Evolutionary conservation across 2,113 vertebrate species (phyloP).

Genomic region (Machaerirhynchus nigripectus): DNA sequence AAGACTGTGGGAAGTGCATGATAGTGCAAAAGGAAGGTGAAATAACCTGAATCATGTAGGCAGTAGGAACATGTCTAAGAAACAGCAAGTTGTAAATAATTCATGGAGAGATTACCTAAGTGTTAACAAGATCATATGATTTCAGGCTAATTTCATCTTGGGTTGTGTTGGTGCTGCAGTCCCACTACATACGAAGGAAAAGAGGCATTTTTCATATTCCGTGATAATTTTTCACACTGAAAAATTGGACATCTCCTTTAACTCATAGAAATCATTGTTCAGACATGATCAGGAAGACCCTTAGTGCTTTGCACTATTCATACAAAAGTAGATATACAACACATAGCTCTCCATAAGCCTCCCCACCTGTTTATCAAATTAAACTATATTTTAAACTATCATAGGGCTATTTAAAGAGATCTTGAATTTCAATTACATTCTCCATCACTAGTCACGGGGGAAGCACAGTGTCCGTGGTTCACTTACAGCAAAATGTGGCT

Average conservation of each 20-base stretch:
- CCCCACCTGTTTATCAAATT: neutral
- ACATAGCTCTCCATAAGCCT: neutral
- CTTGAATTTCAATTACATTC: neutral
- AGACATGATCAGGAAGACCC: neutral
- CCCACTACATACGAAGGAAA: neutral
- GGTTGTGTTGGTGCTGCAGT: neutral
- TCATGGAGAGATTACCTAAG: neutral
- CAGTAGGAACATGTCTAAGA: neutral
- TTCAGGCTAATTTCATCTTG: neutral
- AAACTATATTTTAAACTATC: neutral
- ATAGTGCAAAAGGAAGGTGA: neutral
- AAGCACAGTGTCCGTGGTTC: neutral
- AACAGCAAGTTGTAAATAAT: conserved; percentile 26
- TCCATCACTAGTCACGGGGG: neutral
- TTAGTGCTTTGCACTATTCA: neutral
- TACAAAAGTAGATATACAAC: neutral
- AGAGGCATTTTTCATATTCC: neutral
- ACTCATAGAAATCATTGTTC: neutral
- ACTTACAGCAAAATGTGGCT: neutral
- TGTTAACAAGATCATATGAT: neutral
- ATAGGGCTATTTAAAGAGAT: neutral
- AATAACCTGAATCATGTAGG: neutral
- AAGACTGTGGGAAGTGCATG: neutral
- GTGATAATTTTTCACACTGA: neutral
- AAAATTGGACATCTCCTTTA: neutral